Evolutionary conservation across 2,797 vertebrate genomes (phyloP), one percentile per base, ranked within the genome.

Genomic region (Austrolebias charrua): DNA sequence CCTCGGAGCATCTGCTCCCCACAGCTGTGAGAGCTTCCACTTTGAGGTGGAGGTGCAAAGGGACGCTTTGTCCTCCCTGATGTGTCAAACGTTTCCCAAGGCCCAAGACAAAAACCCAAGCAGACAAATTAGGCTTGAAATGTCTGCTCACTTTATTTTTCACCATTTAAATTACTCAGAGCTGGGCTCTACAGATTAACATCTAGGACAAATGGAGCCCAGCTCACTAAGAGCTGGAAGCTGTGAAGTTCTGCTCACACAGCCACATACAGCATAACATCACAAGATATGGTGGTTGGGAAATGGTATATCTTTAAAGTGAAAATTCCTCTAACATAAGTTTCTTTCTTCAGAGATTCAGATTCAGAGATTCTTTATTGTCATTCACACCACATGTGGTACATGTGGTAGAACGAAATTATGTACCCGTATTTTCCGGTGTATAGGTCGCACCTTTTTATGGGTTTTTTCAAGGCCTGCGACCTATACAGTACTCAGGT

Each of bases 1-100:
- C 84, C 89, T 80, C 73, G 4, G 76, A 90, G 84, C 91, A 91
- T 90, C 91, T 91, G 91, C 85, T 89, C 71, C 73, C 85, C 85
- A 88, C 90, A 92, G 90, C 91, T 92, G 89, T 88, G 89, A 69
- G 69, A 81, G 79, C 56, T 68, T 63, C 69, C 50, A 77, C 79
- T 80, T 78, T 69, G 54, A 75, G 69, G 78, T 57, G 73, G 76
- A 83, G 78, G 79, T 66, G 70, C 80, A 82, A 80, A 86, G 85
- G 84, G 82, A 86, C 75, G 60, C 73, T 81, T 82, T 83, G 76
- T 81, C 82, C 83, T 85, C 85, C 83, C 79, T 58, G 12, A 78
- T 78, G 80, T 81, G 88, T 79, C 84, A 86, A 70, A 81, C 82
- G 78, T 87, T 82, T 88, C 85, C 81, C 81, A 75, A 72, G 72